These are phyloP conservation scores for Hipparchia semele DNA, from an alignment of 2,888 invertebrate genomes.

Conservation along the genomic window DNA sequence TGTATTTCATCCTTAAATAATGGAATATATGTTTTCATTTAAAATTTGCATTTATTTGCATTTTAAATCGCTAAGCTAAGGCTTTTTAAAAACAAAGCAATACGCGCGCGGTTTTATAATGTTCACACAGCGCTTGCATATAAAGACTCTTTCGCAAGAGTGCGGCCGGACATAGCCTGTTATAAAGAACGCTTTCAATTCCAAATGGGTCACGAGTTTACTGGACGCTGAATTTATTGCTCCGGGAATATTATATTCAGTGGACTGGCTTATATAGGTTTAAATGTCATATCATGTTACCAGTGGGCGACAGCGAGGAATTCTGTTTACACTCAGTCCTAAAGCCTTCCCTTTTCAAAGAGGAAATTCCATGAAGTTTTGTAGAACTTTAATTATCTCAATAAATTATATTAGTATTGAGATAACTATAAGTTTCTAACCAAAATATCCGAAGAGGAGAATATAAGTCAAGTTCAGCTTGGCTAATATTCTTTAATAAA, in stretches of 20 bases:
- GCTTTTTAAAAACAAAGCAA: constrained; percentile 14
- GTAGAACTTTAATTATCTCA: no score
- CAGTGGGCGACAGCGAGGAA: no score
- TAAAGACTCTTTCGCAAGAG: constrained; percentile 25
- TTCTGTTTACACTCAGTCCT: background rate
- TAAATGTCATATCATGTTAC: no score
- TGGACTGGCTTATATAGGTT: background rate
- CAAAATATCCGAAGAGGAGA: no score
- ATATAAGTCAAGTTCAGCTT: no score
- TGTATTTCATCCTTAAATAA: no score
- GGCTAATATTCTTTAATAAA: no score
- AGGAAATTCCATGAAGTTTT: no score
- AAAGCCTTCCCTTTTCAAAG: no score
- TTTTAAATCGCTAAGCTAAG: background rate
- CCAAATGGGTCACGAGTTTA: constrained; percentile 28
- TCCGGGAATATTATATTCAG: constrained; percentile 18
- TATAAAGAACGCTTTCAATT: constrained; percentile 29
- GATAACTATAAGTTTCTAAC: no score
- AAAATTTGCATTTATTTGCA: background rate
- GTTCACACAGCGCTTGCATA: constrained; percentile 17
- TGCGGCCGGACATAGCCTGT: constrained; percentile 26
- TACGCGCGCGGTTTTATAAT: constrained; percentile 15
- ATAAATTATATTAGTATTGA: no score
- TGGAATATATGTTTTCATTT: background rate
- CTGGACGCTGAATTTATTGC: constrained; percentile 29